Evolutionary conservation across 2,113 vertebrate species (phyloP).

Genomic region (Pachycephala philippinensis): DNA sequence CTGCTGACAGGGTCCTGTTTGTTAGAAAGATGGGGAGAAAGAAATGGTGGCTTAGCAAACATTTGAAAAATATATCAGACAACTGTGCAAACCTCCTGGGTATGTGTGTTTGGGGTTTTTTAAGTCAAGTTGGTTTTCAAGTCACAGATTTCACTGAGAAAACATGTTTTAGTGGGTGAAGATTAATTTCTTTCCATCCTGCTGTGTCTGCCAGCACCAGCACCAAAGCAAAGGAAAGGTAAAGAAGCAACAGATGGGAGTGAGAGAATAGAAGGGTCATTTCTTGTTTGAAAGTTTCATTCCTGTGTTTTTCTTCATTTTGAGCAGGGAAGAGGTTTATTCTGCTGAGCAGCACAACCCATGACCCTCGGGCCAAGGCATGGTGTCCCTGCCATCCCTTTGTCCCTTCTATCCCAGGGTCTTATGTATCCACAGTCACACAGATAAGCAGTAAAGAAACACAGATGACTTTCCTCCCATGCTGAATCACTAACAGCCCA

Average conservation of each 20-base stretch:
- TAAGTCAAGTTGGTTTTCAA: neutral
- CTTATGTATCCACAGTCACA: accelerated
- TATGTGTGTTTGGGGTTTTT: neutral
- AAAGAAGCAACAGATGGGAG: slow-evolving; percentile 14
- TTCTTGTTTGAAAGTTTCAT: neutral
- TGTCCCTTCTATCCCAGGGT: neutral
- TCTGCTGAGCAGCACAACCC: neutral
- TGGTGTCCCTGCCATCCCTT: neutral
- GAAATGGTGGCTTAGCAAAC: neutral
- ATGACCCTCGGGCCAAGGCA: neutral
- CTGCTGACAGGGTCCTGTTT: neutral
- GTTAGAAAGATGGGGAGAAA: neutral
- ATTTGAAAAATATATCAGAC: neutral
- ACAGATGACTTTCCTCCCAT: accelerated
- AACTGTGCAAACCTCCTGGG: neutral
- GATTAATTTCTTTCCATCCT: slow-evolving; percentile 34
- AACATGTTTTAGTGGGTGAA: slow-evolving; percentile 37
- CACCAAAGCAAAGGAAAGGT: neutral
- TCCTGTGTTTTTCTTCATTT: neutral
- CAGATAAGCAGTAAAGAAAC: neutral
- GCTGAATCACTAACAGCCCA: neutral
- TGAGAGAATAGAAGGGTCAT: neutral
- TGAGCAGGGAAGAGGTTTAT: neutral
- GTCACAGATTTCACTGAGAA: slow-evolving; percentile 20
- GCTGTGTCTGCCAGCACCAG: slow-evolving; percentile 2